These are phyloP conservation scores for Caenorhabditis doughertyi DNA, from an alignment of 2,888 invertebrate genomes.

Conservation along the genomic window DNA sequence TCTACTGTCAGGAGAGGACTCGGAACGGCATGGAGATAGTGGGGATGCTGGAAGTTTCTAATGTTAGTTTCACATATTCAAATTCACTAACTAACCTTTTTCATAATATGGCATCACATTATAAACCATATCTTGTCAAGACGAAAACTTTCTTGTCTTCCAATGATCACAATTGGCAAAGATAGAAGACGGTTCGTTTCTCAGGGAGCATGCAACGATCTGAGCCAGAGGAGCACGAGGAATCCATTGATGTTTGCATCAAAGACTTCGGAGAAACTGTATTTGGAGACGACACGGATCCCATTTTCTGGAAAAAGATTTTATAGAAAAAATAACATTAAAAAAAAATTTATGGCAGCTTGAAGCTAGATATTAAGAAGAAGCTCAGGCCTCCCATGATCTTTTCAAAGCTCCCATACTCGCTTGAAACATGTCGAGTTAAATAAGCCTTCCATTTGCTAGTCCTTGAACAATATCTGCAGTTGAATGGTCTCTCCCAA, in stretches of 20 bases:
- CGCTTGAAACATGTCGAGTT: conserved; percentile 84
- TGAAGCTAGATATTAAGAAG: no score
- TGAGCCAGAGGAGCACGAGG: conserved; percentile 30
- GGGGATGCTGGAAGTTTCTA: conserved; percentile 50
- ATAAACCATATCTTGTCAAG: conserved; percentile 66
- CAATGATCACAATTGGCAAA: conserved; percentile 66
- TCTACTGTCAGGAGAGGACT: conserved; percentile 60
- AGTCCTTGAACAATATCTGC: conserved; percentile 84
- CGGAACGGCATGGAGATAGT: conserved; percentile 57
- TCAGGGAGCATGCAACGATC: conserved; percentile 24
- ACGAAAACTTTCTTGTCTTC: conserved; percentile 74
- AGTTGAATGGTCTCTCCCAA: conserved; percentile 84
- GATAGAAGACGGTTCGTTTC: conserved; percentile 55
- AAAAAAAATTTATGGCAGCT: no score
- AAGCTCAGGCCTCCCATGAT: no score
- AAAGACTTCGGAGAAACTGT: no score
- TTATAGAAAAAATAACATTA: no score
- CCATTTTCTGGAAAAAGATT: no score
- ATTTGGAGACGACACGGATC: no score
- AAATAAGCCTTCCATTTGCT: conserved; percentile 85
- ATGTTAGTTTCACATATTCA: neutral
- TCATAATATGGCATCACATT: conserved; percentile 70
- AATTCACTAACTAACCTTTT: conserved; percentile 45
- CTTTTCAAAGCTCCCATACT: conserved; percentile 43
- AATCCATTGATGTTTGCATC: conserved; percentile 20